Conservation (phyloP, 1,140 invertebrate genomes). For the Stenopsyche tienmushanensis region DNA sequence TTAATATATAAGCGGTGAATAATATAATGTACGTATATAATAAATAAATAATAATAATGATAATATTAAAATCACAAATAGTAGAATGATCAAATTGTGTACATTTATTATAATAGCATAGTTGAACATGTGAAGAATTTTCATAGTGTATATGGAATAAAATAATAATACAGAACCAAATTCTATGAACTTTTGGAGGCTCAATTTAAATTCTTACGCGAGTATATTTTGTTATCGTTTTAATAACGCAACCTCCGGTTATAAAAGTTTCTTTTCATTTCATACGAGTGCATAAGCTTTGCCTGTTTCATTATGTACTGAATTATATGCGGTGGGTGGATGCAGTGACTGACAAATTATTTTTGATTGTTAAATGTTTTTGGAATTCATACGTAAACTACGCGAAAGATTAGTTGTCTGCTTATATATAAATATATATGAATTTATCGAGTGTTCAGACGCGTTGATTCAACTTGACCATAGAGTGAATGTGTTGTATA, state of each 20-base stretch:
- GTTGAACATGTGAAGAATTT: slow-evolving; percentile 37
- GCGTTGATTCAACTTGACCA: not conserved
- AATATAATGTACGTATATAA: slow-evolving; percentile 36
- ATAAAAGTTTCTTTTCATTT: not conserved
- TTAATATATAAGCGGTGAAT: slow-evolving; percentile 38
- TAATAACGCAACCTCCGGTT: too few relatives aligned
- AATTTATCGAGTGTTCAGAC: too few relatives aligned
- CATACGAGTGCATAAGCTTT: too few relatives aligned
- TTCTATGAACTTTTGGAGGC: slow-evolving; percentile 32
- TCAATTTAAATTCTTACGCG: slow-evolving; percentile 27
- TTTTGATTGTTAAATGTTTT: not conserved
- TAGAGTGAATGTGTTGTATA: slow-evolving; percentile 29
- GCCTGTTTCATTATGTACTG: not conserved
- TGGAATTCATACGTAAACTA: too few relatives aligned
- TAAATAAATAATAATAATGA: slow-evolving; percentile 27
- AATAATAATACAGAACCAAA: slow-evolving; percentile 40
- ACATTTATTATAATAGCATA: slow-evolving; percentile 41
- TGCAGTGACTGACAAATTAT: not conserved
- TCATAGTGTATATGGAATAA: slow-evolving; percentile 31
- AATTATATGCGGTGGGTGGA: not conserved
- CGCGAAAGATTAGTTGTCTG: too few relatives aligned
- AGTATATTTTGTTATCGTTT: too few relatives aligned
- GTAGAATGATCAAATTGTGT: slow-evolving; percentile 42
- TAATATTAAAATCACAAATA: slow-evolving; percentile 39
- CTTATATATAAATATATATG: too few relatives aligned